Evolutionary conservation across 53 echinoderm and acorn worm genomes (phyloP).

Genomic region (Stichopus horrens): DNA sequence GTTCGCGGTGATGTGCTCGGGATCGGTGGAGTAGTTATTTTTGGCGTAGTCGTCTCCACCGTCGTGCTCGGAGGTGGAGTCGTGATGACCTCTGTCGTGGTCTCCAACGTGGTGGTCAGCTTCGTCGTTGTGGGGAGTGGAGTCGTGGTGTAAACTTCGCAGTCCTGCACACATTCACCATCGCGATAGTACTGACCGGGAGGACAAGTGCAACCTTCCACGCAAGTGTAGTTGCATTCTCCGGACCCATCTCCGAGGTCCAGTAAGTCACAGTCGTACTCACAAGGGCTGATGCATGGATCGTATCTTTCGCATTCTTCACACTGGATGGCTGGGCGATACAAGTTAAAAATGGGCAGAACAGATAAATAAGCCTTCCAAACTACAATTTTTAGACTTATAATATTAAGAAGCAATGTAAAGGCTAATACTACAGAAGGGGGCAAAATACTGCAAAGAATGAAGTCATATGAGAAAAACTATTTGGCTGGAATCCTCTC

Average conservation of each 20-base stretch:
- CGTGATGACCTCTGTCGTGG: constrained; percentile 27
- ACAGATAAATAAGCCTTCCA: background rate
- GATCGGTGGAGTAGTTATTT: background rate
- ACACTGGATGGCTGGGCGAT: constrained; percentile 77
- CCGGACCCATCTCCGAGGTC: constrained; percentile 58
- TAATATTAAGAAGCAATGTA: no score
- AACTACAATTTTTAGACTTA: no score
- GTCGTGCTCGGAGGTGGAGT: constrained; percentile 8
- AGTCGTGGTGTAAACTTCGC: constrained; percentile 52
- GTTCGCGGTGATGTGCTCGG: constrained; percentile 20
- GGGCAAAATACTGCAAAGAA: no score
- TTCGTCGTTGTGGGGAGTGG: constrained; percentile 36
- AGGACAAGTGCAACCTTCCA: constrained; percentile 89
- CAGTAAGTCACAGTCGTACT: constrained; percentile 58
- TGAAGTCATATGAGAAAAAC: no score
- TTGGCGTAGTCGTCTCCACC: background rate
- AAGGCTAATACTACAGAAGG: no score
- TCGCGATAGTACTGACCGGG: constrained; percentile 61
- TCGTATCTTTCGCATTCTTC: constrained; percentile 81
- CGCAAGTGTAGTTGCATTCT: constrained; percentile 81
- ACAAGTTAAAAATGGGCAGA: no score
- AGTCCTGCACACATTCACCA: constrained; percentile 74
- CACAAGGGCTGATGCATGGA: constrained; percentile 82
- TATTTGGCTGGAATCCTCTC: no score
- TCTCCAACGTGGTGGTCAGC: constrained; percentile 19